phyloP scores from a whole-genome alignment of 2,113 vertebrate genomes.

The Chaenocephalus aceratus region DNA sequence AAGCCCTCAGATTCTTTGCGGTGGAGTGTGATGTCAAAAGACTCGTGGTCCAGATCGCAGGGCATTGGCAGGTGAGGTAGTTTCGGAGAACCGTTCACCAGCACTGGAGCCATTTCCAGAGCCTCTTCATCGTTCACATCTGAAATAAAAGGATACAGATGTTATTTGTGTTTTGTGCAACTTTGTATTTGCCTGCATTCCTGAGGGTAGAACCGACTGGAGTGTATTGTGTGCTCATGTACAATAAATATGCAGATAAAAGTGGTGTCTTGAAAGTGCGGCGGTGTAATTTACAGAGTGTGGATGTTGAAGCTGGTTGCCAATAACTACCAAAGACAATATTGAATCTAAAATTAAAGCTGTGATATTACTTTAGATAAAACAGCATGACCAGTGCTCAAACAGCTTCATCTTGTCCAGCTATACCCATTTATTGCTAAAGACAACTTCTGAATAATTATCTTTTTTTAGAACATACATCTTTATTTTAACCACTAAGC shows the following conservation, averaged over 20 bases:
- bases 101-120: conserved; percentile 65
- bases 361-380: background rate
- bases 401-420: background rate
- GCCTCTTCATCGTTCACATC: conserved; percentile 78
- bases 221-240: background rate
- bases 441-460: background rate
- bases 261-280: background rate
- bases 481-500: background rate
- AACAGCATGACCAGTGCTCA: background rate
- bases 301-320: conserved; percentile 5
- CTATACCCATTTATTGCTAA: background rate
- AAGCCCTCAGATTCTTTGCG: conserved; percentile 95
- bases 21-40: conserved; percentile 93
- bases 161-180: background rate
- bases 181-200: background rate
- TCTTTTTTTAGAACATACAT: background rate
- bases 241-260: background rate
- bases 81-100: conserved; percentile 89
- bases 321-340: background rate
- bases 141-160: conserved; percentile 25
- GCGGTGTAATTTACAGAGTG: background rate
- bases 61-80: conserved; percentile 80
- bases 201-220: background rate
- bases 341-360: background rate
- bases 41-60: conserved; percentile 82